phyloP scores from a whole-genome alignment of 2,113 vertebrate genomes.

The Barbus barbus region DNA sequence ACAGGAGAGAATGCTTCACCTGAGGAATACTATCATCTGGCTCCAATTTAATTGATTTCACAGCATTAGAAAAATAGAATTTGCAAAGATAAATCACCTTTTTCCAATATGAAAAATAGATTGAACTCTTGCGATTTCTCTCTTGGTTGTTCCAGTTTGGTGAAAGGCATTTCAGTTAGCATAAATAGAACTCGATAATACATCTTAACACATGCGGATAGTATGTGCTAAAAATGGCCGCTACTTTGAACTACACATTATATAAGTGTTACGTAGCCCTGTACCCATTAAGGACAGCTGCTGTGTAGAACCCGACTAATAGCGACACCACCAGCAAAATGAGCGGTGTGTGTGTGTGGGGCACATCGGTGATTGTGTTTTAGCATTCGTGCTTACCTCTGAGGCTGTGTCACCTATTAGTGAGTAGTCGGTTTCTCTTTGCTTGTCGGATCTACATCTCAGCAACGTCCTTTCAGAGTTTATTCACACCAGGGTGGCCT shows the following conservation, averaged over 20 bases:
- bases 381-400: slow-evolving; percentile 30
- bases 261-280: slow-evolving; percentile 63
- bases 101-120: slow-evolving; percentile 78
- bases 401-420: slow-evolving; percentile 36
- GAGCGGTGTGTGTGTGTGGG: slow-evolving; percentile 9
- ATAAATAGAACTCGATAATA: slow-evolving; percentile 62
- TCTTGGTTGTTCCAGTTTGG: slow-evolving; percentile 82
- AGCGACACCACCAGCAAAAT: slow-evolving; percentile 3
- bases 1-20: slow-evolving; percentile 51
- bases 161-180: slow-evolving; percentile 81
- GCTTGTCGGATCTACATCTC: slow-evolving; percentile 35
- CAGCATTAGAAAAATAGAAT: slow-evolving; percentile 78
- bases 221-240: slow-evolving; percentile 61
- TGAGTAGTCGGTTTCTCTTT: background rate
- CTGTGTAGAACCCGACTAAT: slow-evolving; percentile 31
- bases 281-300: slow-evolving; percentile 70
- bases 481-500: slow-evolving; percentile 43
- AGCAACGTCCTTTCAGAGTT: slow-evolving; percentile 79
- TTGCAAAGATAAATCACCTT: slow-evolving; percentile 78
- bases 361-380: slow-evolving; percentile 22
- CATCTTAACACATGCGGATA: slow-evolving; percentile 71
- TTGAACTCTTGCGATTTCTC: slow-evolving; percentile 59
- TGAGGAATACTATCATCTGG: slow-evolving; percentile 43
- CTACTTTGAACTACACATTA: slow-evolving; percentile 64
- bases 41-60: slow-evolving; percentile 72